Evolutionary conservation across 2,113 vertebrate species (phyloP), one percentile per base, ranked within the genome.

Genomic region (Sylvilagus bachmani): DNA sequence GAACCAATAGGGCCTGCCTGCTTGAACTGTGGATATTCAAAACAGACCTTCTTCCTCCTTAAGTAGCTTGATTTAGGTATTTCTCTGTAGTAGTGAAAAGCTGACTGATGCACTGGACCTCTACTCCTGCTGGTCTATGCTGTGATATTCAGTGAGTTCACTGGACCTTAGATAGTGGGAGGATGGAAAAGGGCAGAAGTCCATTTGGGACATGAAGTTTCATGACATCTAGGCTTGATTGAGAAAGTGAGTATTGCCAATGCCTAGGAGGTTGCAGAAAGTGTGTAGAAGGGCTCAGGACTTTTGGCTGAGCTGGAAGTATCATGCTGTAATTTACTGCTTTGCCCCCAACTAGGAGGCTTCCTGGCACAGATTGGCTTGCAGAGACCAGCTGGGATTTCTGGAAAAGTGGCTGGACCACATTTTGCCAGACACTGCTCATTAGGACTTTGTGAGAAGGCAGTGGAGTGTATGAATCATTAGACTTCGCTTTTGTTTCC

Each of bases 121-220:
- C 98, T 98, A 98, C 55, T 99, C 98, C 97, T 99, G 98, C 95
- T 99, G 99, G 96, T 99, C 99, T 97, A 99, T 98, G 95, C 99
- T 99, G 98, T 99, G 99, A 98, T 99, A 99, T 98, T 98, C 99
- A 99, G 78, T 99, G 99, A 98, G 99, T 99, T 99, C 99, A 99
- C 95, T 99, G 99, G 89, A 99, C 99, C 98, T 99, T 98, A 1
- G 99, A 98, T 78, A 99, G 98, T 51, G 99, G 99, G 98, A 58
- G 98, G 99, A 44, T 16, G 3, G 36, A 12, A 22, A 11, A n/a
- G 97, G 95, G 98, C 98, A 98, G 99, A 98, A 79, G 99, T 98
- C 96, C 99, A 96, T 97, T 99, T 98, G 99, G 99, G 69, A 99
- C 99, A 38, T 99, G 99, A 96, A 99, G 98, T 98, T 99, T 99